Conservation (phyloP, 2,797 vertebrate genomes). For the Bovichtus variegatus region DNA sequence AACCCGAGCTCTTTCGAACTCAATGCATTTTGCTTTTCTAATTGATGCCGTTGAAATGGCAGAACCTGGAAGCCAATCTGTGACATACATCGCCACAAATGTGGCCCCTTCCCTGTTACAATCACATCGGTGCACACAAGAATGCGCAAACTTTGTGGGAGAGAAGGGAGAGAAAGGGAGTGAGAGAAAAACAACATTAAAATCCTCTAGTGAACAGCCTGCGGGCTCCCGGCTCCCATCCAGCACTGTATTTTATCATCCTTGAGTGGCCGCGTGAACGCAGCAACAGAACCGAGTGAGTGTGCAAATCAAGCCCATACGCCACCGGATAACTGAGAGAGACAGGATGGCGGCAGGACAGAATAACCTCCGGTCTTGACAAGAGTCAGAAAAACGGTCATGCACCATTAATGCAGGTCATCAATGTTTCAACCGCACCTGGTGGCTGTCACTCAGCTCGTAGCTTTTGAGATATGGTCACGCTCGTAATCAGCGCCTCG, state of each 20-base stretch:
- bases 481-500: conserved; percentile 41
- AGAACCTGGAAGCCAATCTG: conserved; percentile 37
- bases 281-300: conserved; percentile 58
- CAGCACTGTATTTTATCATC: conserved; percentile 75
- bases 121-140: conserved; percentile 67
- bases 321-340: conserved; percentile 8
- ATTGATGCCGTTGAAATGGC: conserved; percentile 27
- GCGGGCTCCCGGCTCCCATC: conserved; percentile 60
- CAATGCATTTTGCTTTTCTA: conserved; percentile 35
- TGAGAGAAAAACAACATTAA: conserved; percentile 66
- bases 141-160: conserved; percentile 63
- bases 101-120: conserved; percentile 44
- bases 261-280: conserved; percentile 66
- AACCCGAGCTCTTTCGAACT: conserved; percentile 13
- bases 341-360: conserved; percentile 28
- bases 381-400: conserved; percentile 41
- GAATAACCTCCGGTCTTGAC: conserved; percentile 45
- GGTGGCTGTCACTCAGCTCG: conserved; percentile 57
- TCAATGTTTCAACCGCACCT: conserved; percentile 54
- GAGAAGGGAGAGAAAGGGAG: conserved; percentile 43
- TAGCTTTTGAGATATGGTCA: conserved; percentile 38
- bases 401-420: conserved; percentile 57
- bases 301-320: conserved; percentile 72
- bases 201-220: conserved; percentile 76
- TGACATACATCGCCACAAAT: conserved; percentile 50